A percentile compares a stretch with the other conserved stretches of the same genome.
These are phyloP conservation scores for Dromococcyx pavoninus DNA, from an alignment of 2,797 vertebrate species.

Conservation along the genomic window DNA sequence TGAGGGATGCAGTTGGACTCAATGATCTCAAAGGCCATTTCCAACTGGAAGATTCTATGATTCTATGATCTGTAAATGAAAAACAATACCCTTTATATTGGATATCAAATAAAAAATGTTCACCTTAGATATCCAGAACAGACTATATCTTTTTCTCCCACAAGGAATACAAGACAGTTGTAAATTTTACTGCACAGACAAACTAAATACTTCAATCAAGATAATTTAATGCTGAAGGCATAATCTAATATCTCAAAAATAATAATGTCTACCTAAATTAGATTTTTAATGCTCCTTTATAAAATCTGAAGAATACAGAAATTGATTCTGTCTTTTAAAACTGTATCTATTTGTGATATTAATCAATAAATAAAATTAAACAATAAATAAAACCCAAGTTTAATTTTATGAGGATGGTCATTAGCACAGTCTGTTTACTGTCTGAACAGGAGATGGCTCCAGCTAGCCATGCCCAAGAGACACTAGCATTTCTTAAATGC, in stretches of 20 bases:
- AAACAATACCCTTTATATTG: background rate
- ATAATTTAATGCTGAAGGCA: background rate
- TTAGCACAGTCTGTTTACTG: conserved; percentile 38
- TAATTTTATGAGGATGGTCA: background rate
- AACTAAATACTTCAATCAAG: background rate
- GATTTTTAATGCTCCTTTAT: background rate
- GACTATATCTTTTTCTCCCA: background rate
- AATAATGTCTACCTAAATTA: background rate
- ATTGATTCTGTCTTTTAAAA: background rate
- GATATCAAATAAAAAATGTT: background rate
- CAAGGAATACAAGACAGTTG: background rate
- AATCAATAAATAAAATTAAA: background rate
- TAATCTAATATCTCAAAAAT: background rate
- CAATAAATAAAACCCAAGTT: background rate
- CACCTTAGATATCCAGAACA: background rate
- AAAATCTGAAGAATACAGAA: background rate
- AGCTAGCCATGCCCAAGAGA: conserved; percentile 56
- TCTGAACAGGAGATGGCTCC: conserved; percentile 68
- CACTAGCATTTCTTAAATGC: background rate
- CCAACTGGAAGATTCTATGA: no score
- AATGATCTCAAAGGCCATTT: no score
- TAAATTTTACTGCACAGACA: background rate
- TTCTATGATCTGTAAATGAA: background rate
- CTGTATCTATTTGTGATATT: background rate
- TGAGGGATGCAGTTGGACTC: no score